A percentile compares a stretch with the other conserved stretches of the same genome.
phyloP scores from a whole-genome alignment of 2,113 vertebrate species.

The Cinclus cinclus region DNA sequence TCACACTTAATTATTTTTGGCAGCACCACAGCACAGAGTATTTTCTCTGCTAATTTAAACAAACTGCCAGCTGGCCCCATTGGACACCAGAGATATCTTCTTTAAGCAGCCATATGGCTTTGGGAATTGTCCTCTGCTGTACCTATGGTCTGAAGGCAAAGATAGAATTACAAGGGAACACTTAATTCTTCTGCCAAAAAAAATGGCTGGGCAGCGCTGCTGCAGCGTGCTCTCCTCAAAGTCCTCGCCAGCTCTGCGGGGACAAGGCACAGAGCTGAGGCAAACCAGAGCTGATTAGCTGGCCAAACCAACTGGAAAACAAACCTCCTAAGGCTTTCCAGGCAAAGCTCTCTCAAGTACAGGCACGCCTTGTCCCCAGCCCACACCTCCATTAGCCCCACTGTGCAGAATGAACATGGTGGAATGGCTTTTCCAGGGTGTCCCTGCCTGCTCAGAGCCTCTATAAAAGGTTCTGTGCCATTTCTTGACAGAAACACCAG shows the following conservation, averaged over 20 bases:
- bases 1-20: constrained; percentile 15
- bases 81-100: not conserved
- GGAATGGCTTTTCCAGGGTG: not conserved
- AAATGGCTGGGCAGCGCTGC: not conserved
- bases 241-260: accelerated
- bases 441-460: not conserved
- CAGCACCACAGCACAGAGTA: not conserved
- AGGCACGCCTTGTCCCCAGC: not conserved
- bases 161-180: not conserved
- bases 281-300: not conserved
- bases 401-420: not conserved
- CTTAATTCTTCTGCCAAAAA: not conserved
- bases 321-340: not conserved
- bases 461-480: not conserved
- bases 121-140: not conserved
- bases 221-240: accelerated
- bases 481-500: not conserved
- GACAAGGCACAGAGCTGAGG: accelerated
- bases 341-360: not conserved
- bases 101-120: not conserved
- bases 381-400: not conserved
- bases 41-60: constrained; percentile 5
- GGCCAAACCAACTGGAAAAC: not conserved
- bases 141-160: not conserved
- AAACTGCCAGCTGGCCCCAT: not conserved